Conservation (phyloP, 2,888 invertebrate species). For the Amphipyra berbera region DNA sequence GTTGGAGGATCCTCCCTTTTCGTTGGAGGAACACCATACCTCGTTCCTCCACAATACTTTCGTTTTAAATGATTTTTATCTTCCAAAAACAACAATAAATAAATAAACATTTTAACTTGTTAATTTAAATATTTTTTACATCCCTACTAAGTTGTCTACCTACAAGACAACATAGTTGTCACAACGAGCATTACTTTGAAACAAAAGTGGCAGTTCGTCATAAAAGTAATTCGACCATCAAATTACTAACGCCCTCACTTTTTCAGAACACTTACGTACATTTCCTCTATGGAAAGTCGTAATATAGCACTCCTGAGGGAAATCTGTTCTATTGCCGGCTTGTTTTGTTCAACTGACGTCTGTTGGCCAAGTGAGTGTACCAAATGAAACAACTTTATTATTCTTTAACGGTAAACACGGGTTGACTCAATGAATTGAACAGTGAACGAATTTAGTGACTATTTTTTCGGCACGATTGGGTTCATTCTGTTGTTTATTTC, state of each 20-base stretch:
- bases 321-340: conserved; percentile 84
- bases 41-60: no score
- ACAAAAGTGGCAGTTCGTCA: conserved; percentile 44
- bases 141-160: no score
- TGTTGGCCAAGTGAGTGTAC: conserved; percentile 71
- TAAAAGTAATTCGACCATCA: conserved; percentile 60
- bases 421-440: conserved; percentile 55
- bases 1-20: no score
- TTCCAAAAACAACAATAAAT: no score
- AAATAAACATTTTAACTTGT: no score
- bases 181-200: conserved; percentile 27
- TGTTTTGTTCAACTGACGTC: conserved; percentile 81
- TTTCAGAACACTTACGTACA: conserved; percentile 65
- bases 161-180: not conserved
- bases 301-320: conserved; percentile 81
- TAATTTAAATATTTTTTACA: no score
- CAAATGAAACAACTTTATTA: conserved; percentile 57
- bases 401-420: conserved; percentile 52
- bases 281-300: conserved; percentile 78
- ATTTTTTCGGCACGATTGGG: conserved; percentile 36
- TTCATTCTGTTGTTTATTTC: conserved; percentile 36
- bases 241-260: conserved; percentile 58
- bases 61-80: no score
- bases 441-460: conserved; percentile 26
- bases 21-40: no score